Percentiles rank a stretch among this genome's conserved stretches.
phyloP scores from a whole-genome alignment of 2,888 invertebrate genomes.

The Lysandra bellargus region DNA sequence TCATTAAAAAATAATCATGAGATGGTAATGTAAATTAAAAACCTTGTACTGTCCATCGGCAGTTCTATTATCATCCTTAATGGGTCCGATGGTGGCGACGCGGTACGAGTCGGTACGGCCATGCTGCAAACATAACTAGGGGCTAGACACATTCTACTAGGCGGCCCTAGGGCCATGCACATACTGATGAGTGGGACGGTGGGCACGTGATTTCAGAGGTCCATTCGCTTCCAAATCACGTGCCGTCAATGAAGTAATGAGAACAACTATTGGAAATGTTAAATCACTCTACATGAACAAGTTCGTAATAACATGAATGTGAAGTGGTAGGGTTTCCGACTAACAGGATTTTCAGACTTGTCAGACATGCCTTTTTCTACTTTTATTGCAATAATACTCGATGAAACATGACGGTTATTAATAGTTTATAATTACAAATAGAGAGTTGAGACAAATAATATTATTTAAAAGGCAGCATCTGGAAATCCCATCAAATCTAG shows the following conservation, averaged over 20 bases:
- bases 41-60: constrained; percentile 97
- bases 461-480: background rate
- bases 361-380: background rate
- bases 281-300: constrained; percentile 1
- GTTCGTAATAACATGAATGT: background rate
- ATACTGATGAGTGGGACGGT: constrained; percentile 55
- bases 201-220: constrained; percentile 48
- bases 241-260: constrained; percentile 27
- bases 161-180: constrained; percentile 75
- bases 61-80: constrained; percentile 97
- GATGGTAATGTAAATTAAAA: constrained; percentile 73
- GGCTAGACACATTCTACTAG: constrained; percentile 78
- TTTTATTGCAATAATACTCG: background rate
- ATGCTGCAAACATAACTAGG: constrained; percentile 87
- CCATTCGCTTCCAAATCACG: constrained; percentile 16
- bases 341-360: constrained; percentile 13
- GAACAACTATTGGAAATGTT: constrained; percentile 22
- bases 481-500: background rate
- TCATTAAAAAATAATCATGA: constrained; percentile 45
- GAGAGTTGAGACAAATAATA: background rate
- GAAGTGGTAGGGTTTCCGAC: background rate
- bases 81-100: constrained; percentile 95
- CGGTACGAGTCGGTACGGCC: constrained; percentile 98
- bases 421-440: background rate
- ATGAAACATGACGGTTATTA: background rate